Evolutionary conservation across 2,888 invertebrate species (phyloP).

Genomic region (Amblyjoppa fuscipennis): DNA sequence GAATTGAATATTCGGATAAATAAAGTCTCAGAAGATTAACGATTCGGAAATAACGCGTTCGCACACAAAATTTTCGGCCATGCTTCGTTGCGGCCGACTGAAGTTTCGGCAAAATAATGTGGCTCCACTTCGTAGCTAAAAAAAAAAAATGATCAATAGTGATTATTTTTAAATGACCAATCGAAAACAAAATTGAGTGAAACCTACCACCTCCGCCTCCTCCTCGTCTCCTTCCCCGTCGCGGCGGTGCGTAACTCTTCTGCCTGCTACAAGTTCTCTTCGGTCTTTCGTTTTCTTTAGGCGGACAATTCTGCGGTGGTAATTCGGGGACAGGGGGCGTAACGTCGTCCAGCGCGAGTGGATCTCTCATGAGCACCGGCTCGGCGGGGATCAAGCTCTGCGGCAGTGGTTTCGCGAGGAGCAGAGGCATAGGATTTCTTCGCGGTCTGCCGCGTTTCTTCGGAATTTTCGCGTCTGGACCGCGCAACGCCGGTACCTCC

Average conservation of each 20-base stretch:
- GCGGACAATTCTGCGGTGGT: conserved; percentile 64
- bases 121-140: background rate
- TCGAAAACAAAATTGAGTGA: background rate
- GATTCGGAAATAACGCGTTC: no score
- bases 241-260: conserved; percentile 84
- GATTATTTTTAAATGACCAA: background rate
- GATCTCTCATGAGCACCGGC: conserved; percentile 74
- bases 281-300: conserved; percentile 81
- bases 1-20: background rate
- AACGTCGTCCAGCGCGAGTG: conserved; percentile 79
- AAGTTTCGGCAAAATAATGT: no score
- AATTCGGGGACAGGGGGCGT: conserved; percentile 55
- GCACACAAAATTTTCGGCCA: background rate
- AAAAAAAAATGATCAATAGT: background rate
- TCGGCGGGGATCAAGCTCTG: conserved; percentile 58
- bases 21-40: no score
- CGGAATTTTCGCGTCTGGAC: conserved; percentile 78
- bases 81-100: background rate
- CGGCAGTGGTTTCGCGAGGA: conserved; percentile 53
- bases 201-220: conserved; percentile 82
- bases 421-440: conserved; percentile 75
- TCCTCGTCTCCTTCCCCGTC: conserved; percentile 81
- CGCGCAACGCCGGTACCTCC: conserved; percentile 78
- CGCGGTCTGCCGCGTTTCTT: conserved; percentile 83
- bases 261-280: conserved; percentile 83